A percentile compares a stretch with the other conserved stretches of the same genome.
phyloP scores from a whole-genome alignment of 2,797 vertebrate species.

The Salarias fasciatus region DNA sequence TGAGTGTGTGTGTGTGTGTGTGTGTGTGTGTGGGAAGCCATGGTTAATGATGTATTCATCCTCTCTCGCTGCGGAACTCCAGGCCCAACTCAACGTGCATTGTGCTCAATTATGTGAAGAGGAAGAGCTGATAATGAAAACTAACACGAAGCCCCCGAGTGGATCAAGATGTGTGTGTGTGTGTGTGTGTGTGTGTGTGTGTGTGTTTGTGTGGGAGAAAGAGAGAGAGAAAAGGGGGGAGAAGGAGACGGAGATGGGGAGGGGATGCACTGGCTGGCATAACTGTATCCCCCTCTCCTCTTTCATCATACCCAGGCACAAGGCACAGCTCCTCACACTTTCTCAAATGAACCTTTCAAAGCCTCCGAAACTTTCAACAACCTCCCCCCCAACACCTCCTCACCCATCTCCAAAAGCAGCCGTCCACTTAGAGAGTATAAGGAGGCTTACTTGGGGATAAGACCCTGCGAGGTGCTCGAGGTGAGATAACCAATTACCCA shows the following conservation, averaged over 20 bases:
- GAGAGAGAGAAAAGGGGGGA: background rate
- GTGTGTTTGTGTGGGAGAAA: slow-evolving; percentile 9
- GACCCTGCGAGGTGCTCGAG: slow-evolving; percentile 76
- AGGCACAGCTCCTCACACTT: slow-evolving; percentile 73
- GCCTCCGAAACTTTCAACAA: slow-evolving; percentile 71
- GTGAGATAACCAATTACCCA: slow-evolving; percentile 85
- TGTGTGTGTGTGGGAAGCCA: slow-evolving; percentile 65
- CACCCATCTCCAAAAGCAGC: slow-evolving; percentile 60
- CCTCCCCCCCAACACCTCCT: slow-evolving; percentile 4
- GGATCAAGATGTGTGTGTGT: slow-evolving; percentile 55
- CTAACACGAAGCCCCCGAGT: slow-evolving; percentile 72
- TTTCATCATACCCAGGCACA: slow-evolving; percentile 76
- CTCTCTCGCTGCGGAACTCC: slow-evolving; percentile 49
- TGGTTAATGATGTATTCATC: slow-evolving; percentile 77
- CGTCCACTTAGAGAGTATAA: slow-evolving; percentile 82
- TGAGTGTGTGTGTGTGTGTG: no score
- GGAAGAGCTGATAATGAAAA: slow-evolving; percentile 77
- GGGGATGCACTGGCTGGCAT: slow-evolving; percentile 40
- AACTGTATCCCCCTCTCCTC: slow-evolving; percentile 59
- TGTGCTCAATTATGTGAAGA: slow-evolving; percentile 75
- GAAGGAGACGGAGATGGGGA: background rate
- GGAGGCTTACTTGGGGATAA: slow-evolving; percentile 82
- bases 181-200: slow-evolving; percentile 24
- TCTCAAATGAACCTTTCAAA: slow-evolving; percentile 81
- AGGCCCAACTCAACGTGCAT: slow-evolving; percentile 56